phyloP scores from a whole-genome alignment of 2,797 vertebrate genomes.

The Microctenopoma steveboyesi region DNA sequence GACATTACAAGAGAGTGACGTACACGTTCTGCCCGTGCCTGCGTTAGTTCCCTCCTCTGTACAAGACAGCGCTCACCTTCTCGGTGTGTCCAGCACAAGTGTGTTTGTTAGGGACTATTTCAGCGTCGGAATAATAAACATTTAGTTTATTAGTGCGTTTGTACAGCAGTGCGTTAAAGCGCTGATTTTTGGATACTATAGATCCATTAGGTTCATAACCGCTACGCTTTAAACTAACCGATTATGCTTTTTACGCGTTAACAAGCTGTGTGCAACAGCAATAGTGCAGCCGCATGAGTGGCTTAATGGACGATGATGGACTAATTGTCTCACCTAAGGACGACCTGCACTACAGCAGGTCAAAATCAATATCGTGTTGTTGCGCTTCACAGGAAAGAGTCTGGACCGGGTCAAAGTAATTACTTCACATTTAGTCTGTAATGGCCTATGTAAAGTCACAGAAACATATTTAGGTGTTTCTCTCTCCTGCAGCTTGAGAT shows the following conservation, averaged over 20 bases:
- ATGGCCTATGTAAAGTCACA: background rate
- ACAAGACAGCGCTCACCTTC: too few species aligned
- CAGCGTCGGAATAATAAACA: background rate
- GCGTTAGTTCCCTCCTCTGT: too few species aligned
- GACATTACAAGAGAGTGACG: too few species aligned
- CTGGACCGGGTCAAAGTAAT: too few species aligned
- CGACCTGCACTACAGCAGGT: background rate
- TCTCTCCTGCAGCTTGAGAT: background rate
- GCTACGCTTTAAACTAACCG: background rate
- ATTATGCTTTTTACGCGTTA: background rate
- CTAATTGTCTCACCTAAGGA: background rate
- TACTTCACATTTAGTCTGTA: background rate
- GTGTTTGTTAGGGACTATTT: background rate
- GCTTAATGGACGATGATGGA: constrained; percentile 1
- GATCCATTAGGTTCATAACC: background rate
- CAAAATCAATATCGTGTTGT: background rate
- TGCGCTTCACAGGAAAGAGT: background rate
- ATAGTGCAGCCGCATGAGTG: background rate
- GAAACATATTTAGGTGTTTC: background rate
- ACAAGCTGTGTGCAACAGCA: background rate
- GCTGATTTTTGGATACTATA: background rate
- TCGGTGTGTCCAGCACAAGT: too few species aligned
- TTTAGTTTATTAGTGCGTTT: background rate
- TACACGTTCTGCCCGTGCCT: too few species aligned
- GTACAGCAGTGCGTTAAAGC: background rate